A percentile compares a stretch with the other conserved stretches of the same genome.
phyloP scores from a whole-genome alignment of 2,888 invertebrate genomes.

The Pediacus dermestoides region DNA sequence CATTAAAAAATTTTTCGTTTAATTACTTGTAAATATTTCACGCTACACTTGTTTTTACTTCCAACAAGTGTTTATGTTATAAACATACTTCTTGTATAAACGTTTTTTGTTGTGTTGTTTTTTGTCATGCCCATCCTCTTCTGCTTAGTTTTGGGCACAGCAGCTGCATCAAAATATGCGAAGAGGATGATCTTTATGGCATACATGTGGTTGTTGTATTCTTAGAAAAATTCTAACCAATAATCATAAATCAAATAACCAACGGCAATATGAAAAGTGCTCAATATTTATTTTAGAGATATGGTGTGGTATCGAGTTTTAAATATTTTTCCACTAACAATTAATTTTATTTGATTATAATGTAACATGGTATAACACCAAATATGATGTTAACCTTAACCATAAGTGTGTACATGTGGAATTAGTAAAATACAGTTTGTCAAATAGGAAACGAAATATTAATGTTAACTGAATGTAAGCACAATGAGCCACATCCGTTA shows the following conservation, averaged over 20 bases:
- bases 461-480: slow-evolving; percentile 14
- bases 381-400: too few species aligned
- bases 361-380: too few species aligned
- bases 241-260: slow-evolving; percentile 17
- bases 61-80: slow-evolving; percentile 34
- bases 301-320: too few species aligned
- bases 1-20: too few species aligned
- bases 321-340: too few species aligned
- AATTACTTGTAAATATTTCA: too few species aligned
- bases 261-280: too few species aligned
- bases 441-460: slow-evolving; percentile 16
- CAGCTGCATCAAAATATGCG: too few species aligned
- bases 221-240: slow-evolving; percentile 11
- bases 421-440: slow-evolving; percentile 9
- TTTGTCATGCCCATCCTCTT: slow-evolving; percentile 11
- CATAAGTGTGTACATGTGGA: too few species aligned
- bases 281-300: too few species aligned
- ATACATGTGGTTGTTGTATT: slow-evolving; percentile 16
- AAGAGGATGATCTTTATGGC: slow-evolving; percentile 13
- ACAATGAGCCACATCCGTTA: slow-evolving; percentile 19
- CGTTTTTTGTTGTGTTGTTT: slow-evolving; percentile 13
- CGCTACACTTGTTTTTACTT: slow-evolving; percentile 20
- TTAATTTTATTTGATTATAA: too few species aligned
- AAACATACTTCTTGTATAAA: slow-evolving; percentile 8
- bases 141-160: slow-evolving; percentile 13